Evolutionary conservation across 2,888 invertebrate species (phyloP), one percentile per base, ranked within the genome.

Genomic region (Beris chalybata): DNA sequence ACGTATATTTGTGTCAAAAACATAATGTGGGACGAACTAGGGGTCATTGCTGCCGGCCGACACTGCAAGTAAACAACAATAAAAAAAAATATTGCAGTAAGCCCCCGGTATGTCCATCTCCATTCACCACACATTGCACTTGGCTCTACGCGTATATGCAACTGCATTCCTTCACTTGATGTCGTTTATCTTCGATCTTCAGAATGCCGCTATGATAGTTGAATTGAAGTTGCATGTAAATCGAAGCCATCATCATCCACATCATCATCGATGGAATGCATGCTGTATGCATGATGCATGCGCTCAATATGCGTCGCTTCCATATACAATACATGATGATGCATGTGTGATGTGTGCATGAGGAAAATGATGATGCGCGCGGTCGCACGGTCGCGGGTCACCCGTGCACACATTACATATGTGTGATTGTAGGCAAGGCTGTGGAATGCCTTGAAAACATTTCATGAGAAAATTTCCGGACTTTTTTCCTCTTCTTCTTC

Each of bases 381-480:
- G 61, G 50, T 61, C 61, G 48, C 58, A 59, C 58, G 58, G 61
- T 61, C 30, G 15, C 13, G 15, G 11, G 44, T 12, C 44, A 44
- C n/a, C 44, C 11, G 44, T 44, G 3, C 13, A 13, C 48, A n/a
- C 48, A 13, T 15, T 15, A 2, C 15, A 48, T 30, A n/a, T 32
- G 31, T n/a, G 54, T 31, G 22, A n/a, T 54, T 7, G 54, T 30
- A 9, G 29, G 54, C 54, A 54, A 32, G 48, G 32, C 31, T 47
- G 32, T 22, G 59, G 59, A 59, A 59, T 59, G 59, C 32, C 13
- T 59, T 22, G 59, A 59, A 59, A 50, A 32, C 59, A 59, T 47
- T 59, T 59, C 59, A 59, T 59, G 59, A 59, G 59, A 59, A 59
- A 58, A 59, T 59, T 59, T 59, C 59, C 59, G 59, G 59, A 59